These are phyloP conservation scores for Ectemnius continuus DNA, from an alignment of 2,888 invertebrate species.

Conservation along the genomic window DNA sequence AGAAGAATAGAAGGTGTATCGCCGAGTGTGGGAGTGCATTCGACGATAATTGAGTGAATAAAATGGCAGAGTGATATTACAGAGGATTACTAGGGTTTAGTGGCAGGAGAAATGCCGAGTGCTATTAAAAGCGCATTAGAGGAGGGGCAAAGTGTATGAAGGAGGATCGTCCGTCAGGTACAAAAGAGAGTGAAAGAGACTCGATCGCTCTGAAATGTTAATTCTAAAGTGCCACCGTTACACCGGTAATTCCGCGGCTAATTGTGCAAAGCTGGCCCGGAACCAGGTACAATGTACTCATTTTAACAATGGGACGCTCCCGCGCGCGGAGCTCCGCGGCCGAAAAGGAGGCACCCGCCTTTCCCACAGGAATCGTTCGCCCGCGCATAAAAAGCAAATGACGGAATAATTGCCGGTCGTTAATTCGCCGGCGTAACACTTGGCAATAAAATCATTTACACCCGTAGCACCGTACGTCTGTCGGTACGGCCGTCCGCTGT, in stretches of 20 bases:
- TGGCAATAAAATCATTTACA: slow-evolving; percentile 62
- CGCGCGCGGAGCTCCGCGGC: slow-evolving; percentile 6
- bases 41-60: not conserved
- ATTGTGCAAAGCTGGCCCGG: slow-evolving; percentile 38
- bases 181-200: not conserved
- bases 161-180: no score
- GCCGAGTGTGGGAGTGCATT: not conserved
- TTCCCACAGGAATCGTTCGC: slow-evolving; percentile 55
- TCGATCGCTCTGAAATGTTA: slow-evolving; percentile 1
- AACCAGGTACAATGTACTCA: slow-evolving; percentile 43
- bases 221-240: slow-evolving; percentile 8
- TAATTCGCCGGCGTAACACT: slow-evolving; percentile 48
- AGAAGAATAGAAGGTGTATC: no score
- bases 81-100: not conserved
- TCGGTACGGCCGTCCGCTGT: slow-evolving; percentile 46
- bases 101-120: not conserved
- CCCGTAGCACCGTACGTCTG: slow-evolving; percentile 29
- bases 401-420: slow-evolving; percentile 57
- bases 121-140: slow-evolving; percentile 7
- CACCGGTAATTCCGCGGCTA: slow-evolving; percentile 19
- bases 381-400: slow-evolving; percentile 54
- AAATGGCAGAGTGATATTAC: not conserved
- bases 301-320: slow-evolving; percentile 36
- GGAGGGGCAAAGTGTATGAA: not conserved
- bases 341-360: slow-evolving; percentile 34